Conservation (phyloP, 2,113 vertebrate genomes). For the Vimba vimba region DNA sequence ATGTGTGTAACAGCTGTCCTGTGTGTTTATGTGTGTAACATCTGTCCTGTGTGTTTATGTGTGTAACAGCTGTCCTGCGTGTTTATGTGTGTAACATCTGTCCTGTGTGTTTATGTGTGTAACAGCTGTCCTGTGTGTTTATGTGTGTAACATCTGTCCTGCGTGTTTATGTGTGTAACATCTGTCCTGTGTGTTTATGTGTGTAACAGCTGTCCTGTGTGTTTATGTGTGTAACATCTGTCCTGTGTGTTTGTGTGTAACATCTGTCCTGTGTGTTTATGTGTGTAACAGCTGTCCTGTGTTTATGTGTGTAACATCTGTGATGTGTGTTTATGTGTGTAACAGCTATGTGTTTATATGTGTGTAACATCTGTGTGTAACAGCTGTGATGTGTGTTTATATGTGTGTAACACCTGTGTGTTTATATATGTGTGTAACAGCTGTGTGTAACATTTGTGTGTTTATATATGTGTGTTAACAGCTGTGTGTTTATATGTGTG, state of each 20-base stretch:
- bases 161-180: too few relatives aligned
- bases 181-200: neutral
- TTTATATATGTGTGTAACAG: slow-evolving; percentile 9
- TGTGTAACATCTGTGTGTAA: neutral
- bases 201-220: too few relatives aligned
- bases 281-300: too few relatives aligned
- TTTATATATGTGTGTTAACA: neutral
- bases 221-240: too few relatives aligned
- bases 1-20: neutral
- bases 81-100: slow-evolving; percentile 3
- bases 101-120: neutral
- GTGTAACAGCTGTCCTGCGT: neutral
- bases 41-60: neutral
- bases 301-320: neutral
- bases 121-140: too few relatives aligned
- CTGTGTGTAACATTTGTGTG: too few relatives aligned
- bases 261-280: too few relatives aligned
- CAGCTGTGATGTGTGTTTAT: too few relatives aligned
- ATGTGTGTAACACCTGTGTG: slow-evolving; percentile 55
- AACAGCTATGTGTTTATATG: neutral
- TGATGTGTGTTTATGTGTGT: too few relatives aligned
- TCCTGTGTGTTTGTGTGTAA: neutral
- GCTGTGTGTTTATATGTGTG: too few relatives aligned
- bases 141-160: too few relatives aligned
- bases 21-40: too few relatives aligned